Evolutionary conservation across 1,140 invertebrate genomes (phyloP), one percentile per base, ranked within the genome.

Genomic region (Arion vulgaris): DNA sequence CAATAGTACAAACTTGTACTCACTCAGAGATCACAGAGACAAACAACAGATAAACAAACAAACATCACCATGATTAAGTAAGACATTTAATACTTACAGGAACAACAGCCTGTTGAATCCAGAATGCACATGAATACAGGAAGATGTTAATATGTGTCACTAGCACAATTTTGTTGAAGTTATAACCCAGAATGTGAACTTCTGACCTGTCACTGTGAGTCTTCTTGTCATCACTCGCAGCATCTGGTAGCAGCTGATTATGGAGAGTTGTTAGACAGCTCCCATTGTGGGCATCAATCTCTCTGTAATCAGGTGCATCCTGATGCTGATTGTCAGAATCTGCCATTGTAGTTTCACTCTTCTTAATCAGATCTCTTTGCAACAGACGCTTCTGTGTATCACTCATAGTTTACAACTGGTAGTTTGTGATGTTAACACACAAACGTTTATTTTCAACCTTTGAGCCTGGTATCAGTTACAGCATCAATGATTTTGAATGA

Each of bases 91-190:
- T 17, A 86, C 87, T 84, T 86, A 91, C 90, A 39, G 90, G 90
- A 49, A 91, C 74, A 23, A 87, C 86, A 73, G 88, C 88, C 68
- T 80, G 87, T 73, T 91, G 90, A 74, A 91, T 90, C 90, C 90
- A 91, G 57, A 91, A 91, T 75, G 88, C 90, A 71, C 86, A 85
- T 23, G 90, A 85, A 84, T 91, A 91, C 19, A 91, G 76, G 49
- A 91, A 89, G n/a, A 91, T 89, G 78, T 91, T 91, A 15, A 91
- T 38, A 84, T 91, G 90, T 9, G 88, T 89, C 1, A 81, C 49
- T 5, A 74, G 9, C 28, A 81, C 80, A 15, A 81, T 34, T 36
- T n/a, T 74, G 51, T 81, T 74, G 26, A 81, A 57, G 66, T 51
- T 15, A 15, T 45, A 26, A 11, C 78, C 66, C 62, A 80, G 68